Evolutionary conservation across 2,113 vertebrate genomes (phyloP).

Genomic region (Phodopus roborovskii): DNA sequence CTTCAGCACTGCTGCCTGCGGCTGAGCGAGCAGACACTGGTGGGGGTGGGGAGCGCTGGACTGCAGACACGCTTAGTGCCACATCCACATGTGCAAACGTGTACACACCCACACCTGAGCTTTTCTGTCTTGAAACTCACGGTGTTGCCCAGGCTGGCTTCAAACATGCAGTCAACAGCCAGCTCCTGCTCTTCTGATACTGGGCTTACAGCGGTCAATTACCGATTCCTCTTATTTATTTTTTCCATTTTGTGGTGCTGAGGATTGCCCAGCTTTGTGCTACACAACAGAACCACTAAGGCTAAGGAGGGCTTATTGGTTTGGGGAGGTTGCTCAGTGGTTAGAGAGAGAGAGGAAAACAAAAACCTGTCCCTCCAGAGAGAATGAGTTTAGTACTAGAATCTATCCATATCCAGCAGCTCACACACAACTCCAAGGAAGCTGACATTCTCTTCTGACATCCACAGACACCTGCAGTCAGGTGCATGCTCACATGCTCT

Average conservation of each 20-base stretch:
- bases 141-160: neutral
- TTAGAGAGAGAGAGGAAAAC: neutral
- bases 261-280: neutral
- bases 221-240: too few species aligned
- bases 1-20: neutral
- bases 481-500: neutral
- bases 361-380: neutral
- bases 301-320: neutral
- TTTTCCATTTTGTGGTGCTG: neutral
- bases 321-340: too few species aligned
- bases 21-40: neutral
- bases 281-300: neutral
- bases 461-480: neutral
- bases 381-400: neutral
- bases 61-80: neutral
- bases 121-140: neutral
- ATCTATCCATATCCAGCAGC: too few species aligned
- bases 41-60: neutral
- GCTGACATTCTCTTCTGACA: neutral
- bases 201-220: neutral
- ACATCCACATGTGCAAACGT: neutral
- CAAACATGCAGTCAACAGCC: too few species aligned
- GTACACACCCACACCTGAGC: neutral
- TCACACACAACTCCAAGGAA: neutral
- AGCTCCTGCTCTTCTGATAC: neutral